phyloP scores from a whole-genome alignment of 2,113 vertebrate species.

The Actenoides hombroni region DNA sequence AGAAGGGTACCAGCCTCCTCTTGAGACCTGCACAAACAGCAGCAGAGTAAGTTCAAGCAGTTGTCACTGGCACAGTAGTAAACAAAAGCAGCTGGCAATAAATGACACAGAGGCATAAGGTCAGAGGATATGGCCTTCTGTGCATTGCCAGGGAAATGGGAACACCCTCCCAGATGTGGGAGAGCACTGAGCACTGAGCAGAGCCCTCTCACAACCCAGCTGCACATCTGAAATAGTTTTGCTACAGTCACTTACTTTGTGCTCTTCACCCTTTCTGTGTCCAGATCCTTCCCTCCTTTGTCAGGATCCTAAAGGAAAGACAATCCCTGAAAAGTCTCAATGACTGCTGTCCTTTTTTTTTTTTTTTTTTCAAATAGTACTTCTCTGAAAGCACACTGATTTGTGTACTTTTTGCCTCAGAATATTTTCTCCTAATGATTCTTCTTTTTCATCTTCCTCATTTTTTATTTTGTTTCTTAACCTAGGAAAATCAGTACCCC shows the following conservation, averaged over 20 bases:
- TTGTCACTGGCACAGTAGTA: neutral
- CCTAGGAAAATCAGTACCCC: neutral
- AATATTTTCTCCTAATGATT: neutral
- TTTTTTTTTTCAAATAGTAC: neutral
- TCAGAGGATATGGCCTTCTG: neutral
- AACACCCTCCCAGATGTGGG: neutral
- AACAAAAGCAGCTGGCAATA: neutral
- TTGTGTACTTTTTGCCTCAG: neutral
- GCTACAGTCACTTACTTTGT: neutral
- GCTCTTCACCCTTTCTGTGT: neutral
- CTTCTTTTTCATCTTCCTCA: neutral
- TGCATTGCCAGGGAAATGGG: neutral
- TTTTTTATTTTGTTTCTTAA: neutral
- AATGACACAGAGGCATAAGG: neutral
- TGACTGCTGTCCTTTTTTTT: neutral
- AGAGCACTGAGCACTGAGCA: rapidly evolving
- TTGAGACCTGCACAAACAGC: neutral
- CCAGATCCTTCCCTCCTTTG: neutral
- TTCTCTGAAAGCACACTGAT: neutral
- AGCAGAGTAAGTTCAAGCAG: neutral
- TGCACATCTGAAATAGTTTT: neutral
- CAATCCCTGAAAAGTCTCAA: neutral
- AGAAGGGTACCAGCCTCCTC: neutral
- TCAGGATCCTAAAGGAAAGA: neutral
- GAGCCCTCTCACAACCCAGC: neutral